Base-by-base conservation (phyloP, 2,113 vertebrate genomes). In the Labeo catla region DNA sequence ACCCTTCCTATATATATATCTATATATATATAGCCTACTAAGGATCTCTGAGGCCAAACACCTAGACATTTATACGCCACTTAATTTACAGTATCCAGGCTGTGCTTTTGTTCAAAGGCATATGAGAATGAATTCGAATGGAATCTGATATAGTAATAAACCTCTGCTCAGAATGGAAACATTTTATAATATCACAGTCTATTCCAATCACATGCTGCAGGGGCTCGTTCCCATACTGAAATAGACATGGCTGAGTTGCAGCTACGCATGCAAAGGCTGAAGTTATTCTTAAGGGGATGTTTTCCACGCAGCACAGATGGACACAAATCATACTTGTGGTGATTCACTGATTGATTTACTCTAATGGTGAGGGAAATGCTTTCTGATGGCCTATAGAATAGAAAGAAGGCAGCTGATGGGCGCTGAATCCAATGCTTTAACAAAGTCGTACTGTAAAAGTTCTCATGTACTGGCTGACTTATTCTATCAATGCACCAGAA, bases 171-270 rank as follows among this genome's bases (percentile, higher is more conserved):
- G 74, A 80, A 70, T 88, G 87, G 76, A 91, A 91, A 88, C n/a
- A 86, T 89, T 90, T 89, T n/a, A 86, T 81, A 73, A 82, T 74
- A 89, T 86, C 73, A 23, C 8, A 1, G 70, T 85, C 76, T 47
- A 76, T 83, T 66, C 61, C 68, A 76, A 87, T 90, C 84, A 72
- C 66, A 68, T 77, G 65, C 52, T 86, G 50, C 28, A 50, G 74
- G 23, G 83, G 73, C 65, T 12, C 87, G 89, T 91, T 89, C 87
- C 82, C 84, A 87, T 59, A 88, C 87, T 87, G 65, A 86, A 90
- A 91, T 88, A 88, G 85, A 88, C 63, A 86, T 19, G 59, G 70
- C 72, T 85, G 0, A 52, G 77, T 68, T 74, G 15, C 11, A 8
- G 16, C 47, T 5, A 77, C 10, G 11, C 52, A 81, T 89, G 47